phyloP scores from a whole-genome alignment of 2,113 vertebrate species.

The Opisthocomus hoazin region DNA sequence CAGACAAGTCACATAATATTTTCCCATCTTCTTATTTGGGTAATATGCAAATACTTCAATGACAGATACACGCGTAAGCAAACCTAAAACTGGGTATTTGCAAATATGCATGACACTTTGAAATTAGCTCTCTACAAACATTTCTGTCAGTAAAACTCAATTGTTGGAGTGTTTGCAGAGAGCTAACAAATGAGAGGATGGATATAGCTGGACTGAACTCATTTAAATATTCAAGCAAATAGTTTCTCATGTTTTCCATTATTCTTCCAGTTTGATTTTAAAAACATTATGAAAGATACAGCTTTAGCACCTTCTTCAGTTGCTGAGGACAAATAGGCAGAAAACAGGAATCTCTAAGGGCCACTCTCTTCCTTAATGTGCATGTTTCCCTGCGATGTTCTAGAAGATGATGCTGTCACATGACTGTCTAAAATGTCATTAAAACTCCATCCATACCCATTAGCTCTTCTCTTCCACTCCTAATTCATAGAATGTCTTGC shows the following conservation, averaged over 20 bases:
- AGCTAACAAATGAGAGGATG: not conserved
- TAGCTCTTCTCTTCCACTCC: not conserved
- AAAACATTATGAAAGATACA: not conserved
- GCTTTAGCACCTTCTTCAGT: not conserved
- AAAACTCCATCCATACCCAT: not conserved
- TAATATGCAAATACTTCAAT: conserved; percentile 25
- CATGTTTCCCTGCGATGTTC: not conserved
- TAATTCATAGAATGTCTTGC: not conserved
- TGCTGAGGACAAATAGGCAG: not conserved
- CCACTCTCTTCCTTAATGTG: not conserved
- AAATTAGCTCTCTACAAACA: conserved; percentile 63
- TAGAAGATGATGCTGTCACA: not conserved
- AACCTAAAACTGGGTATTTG: conserved; percentile 19
- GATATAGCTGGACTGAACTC: not conserved
- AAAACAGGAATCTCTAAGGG: not conserved
- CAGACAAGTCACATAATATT: not conserved
- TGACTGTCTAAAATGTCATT: not conserved
- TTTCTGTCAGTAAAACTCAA: not conserved
- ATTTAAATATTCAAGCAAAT: conserved; percentile 22
- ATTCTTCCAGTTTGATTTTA: not conserved
- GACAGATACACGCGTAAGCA: conserved; percentile 23
- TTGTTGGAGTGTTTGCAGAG: conserved; percentile 46
- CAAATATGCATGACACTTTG: conserved; percentile 34
- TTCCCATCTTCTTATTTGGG: conserved; percentile 7
- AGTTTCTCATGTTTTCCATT: not conserved